Evolutionary conservation across 2,797 vertebrate genomes (phyloP).

Genomic region (Chaunax sp.): DNA sequence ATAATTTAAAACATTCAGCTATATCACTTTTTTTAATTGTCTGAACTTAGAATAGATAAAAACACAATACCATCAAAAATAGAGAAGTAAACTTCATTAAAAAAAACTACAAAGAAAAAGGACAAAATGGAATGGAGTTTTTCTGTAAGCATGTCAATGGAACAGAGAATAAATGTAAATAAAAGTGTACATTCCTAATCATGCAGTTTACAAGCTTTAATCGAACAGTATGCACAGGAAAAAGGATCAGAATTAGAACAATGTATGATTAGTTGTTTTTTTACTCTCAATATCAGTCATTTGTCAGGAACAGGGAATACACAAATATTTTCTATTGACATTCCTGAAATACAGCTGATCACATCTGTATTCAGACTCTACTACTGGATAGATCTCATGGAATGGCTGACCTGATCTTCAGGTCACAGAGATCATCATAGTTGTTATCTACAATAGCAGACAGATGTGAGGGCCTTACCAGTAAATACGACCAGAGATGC

Average conservation of each 20-base stretch:
- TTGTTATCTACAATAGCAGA: constrained; percentile 68
- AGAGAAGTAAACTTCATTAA: constrained; percentile 69
- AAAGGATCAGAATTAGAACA: constrained; percentile 66
- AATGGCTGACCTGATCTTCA: constrained; percentile 55
- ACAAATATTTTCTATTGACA: constrained; percentile 65
- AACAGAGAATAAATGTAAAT: constrained; percentile 48
- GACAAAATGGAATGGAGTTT: constrained; percentile 70
- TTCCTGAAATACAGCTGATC: constrained; percentile 67
- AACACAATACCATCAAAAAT: constrained; percentile 79
- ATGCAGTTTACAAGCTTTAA: constrained; percentile 82
- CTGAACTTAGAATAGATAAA: constrained; percentile 75
- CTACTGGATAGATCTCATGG: constrained; percentile 58
- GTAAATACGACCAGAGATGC: constrained; percentile 53
- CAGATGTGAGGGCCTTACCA: constrained; percentile 50
- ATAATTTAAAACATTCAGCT: constrained; percentile 82
- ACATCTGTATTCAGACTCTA: constrained; percentile 59
- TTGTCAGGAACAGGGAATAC: constrained; percentile 54
- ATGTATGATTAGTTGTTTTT: constrained; percentile 56
- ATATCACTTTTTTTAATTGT: constrained; percentile 63
- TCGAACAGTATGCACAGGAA: constrained; percentile 75
- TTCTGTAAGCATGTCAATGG: constrained; percentile 57
- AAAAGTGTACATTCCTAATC: constrained; percentile 81
- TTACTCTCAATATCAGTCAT: constrained; percentile 48
- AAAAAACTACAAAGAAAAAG: constrained; percentile 36
- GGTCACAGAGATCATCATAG: constrained; percentile 63